These are phyloP conservation scores for Nephila pilipes DNA, from an alignment of 1,140 invertebrate genomes.

Conservation along the genomic window DNA sequence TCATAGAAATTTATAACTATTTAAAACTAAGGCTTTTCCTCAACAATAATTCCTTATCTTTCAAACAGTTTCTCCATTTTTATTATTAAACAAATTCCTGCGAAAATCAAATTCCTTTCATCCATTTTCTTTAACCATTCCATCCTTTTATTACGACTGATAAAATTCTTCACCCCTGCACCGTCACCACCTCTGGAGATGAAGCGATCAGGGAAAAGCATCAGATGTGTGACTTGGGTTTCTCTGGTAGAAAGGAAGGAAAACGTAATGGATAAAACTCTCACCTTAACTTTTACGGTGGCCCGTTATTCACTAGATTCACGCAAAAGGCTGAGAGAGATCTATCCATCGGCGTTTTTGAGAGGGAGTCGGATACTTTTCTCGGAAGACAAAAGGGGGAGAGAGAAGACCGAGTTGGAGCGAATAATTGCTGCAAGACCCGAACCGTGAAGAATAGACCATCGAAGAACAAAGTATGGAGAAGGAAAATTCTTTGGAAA, in stretches of 20 bases:
- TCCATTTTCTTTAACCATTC: neutral
- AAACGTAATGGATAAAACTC: slow-evolving; percentile 35
- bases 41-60: too few relatives aligned
- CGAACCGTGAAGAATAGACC: slow-evolving; percentile 75
- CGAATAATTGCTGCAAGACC: slow-evolving; percentile 67
- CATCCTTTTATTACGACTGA: slow-evolving; percentile 10
- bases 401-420: slow-evolving; percentile 60
- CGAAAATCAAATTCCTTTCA: neutral
- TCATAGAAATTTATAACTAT: too few relatives aligned
- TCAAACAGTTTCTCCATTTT: too few relatives aligned
- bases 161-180: neutral
- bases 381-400: slow-evolving; percentile 62
- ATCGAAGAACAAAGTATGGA: slow-evolving; percentile 63
- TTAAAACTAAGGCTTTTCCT: too few relatives aligned
- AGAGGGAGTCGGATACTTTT: slow-evolving; percentile 41
- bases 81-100: too few relatives aligned
- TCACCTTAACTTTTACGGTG: slow-evolving; percentile 16
- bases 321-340: neutral
- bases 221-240: neutral
- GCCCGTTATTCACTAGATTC: slow-evolving; percentile 26
- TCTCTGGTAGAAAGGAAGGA: neutral
- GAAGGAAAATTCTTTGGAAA: slow-evolving; percentile 69
- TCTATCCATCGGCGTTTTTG: slow-evolving; percentile 50
- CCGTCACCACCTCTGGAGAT: neutral
- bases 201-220: neutral